These are phyloP conservation scores for Lapara coniferarum DNA, from an alignment of 2,888 invertebrate genomes.

Conservation along the genomic window DNA sequence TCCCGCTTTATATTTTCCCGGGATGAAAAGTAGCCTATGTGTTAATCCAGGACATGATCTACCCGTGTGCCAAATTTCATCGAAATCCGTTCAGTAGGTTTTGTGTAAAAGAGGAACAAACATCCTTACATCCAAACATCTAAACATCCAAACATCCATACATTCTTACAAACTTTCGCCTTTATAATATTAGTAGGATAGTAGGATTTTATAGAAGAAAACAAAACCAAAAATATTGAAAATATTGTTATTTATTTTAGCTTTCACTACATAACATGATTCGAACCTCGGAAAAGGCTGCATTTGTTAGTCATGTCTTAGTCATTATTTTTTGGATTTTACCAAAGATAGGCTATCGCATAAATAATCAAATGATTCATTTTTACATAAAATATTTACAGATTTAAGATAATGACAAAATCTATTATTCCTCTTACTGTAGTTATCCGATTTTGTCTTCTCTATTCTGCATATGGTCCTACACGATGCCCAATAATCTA, in stretches of 20 bases:
- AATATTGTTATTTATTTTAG: slow-evolving; percentile 11
- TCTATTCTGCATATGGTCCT: slow-evolving; percentile 89
- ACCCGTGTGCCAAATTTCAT: too few relatives aligned
- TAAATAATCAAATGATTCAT: slow-evolving; percentile 76
- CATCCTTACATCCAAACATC: too few relatives aligned
- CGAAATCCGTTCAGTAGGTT: too few relatives aligned
- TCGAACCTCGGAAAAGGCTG: slow-evolving; percentile 3
- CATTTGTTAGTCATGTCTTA: neutral
- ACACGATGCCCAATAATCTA: slow-evolving; percentile 88
- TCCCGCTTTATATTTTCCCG: too few relatives aligned
- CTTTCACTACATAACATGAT: slow-evolving; percentile 2
- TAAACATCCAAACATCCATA: too few relatives aligned
- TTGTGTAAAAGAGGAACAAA: too few relatives aligned
- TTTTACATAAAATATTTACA: slow-evolving; percentile 77
- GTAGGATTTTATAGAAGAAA: neutral
- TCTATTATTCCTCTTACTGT: slow-evolving; percentile 87
- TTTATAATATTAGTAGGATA: too few relatives aligned
- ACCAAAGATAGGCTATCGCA: slow-evolving; percentile 63
- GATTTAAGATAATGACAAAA: slow-evolving; percentile 91
- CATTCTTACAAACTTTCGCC: too few relatives aligned
- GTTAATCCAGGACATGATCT: too few relatives aligned
- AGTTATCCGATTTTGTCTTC: slow-evolving; percentile 81
- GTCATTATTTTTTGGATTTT: slow-evolving; percentile 36
- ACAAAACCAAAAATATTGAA: neutral
- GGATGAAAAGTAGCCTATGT: too few relatives aligned